phyloP scores from a whole-genome alignment of 1,140 invertebrate genomes.

The Sitobion miscanthi region DNA sequence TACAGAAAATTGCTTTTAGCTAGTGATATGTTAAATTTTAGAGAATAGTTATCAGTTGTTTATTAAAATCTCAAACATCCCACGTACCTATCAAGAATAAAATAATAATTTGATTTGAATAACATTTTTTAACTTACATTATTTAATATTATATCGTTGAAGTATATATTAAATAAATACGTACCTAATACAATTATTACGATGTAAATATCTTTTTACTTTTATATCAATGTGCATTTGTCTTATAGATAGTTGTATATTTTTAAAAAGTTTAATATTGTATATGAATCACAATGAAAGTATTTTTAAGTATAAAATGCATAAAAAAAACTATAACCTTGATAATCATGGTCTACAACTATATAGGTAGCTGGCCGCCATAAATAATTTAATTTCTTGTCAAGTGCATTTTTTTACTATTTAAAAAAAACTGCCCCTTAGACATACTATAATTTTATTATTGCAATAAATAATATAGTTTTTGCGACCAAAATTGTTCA shows the following conservation, averaged over 20 bases:
- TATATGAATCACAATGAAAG: not conserved
- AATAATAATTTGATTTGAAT: not conserved
- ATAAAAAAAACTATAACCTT: constrained; percentile 5
- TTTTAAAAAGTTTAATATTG: not conserved
- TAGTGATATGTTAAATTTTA: not conserved
- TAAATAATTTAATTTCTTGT: constrained; percentile 28
- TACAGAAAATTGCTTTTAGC: not conserved
- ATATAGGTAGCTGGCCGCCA: not conserved
- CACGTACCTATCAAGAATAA: not conserved
- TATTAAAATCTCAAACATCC: not conserved
- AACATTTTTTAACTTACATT: not conserved
- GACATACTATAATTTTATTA: not conserved
- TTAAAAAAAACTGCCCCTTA: not conserved
- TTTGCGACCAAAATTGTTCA: not conserved
- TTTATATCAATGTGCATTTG: not conserved
- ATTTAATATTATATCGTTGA: not conserved
- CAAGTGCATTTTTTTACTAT: not conserved
- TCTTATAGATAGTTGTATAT: not conserved
- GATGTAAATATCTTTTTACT: not conserved
- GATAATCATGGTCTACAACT: constrained; percentile 11
- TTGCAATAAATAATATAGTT: not conserved
- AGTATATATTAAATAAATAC: not conserved
- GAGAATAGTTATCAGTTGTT: not conserved
- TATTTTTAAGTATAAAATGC: not conserved
- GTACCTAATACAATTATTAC: not conserved